A percentile compares a stretch with the other conserved stretches of the same genome.
Evolutionary conservation across 2,113 vertebrate species (phyloP).

Genomic region (Sorex araneus): DNA sequence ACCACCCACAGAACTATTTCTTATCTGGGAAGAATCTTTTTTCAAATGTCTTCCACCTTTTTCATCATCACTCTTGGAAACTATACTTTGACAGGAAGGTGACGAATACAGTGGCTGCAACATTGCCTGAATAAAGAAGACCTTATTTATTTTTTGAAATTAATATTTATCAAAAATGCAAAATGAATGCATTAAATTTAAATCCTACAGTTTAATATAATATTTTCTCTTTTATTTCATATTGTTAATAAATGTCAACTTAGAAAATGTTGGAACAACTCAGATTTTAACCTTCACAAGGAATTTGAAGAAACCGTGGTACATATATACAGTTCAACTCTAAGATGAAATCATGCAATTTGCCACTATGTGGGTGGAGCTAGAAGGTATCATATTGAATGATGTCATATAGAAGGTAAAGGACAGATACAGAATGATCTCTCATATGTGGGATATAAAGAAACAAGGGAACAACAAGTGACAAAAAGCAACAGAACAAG

Average conservation of each 20-base stretch:
- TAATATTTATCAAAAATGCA: neutral
- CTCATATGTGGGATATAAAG: too few relatives aligned
- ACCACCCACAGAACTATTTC: neutral
- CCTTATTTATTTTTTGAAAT: slow-evolving; percentile 47
- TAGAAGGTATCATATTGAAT: too few relatives aligned
- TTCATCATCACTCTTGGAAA: slow-evolving; percentile 29
- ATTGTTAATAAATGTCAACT: neutral
- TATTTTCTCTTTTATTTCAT: slow-evolving; percentile 49
- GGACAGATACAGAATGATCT: too few relatives aligned
- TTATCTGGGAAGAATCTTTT: slow-evolving; percentile 53
- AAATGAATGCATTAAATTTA: neutral
- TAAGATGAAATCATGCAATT: neutral
- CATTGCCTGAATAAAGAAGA: slow-evolving; percentile 73
- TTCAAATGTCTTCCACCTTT: slow-evolving; percentile 26
- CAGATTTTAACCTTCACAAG: slow-evolving; percentile 20
- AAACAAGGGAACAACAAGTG: too few relatives aligned
- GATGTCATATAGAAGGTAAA: too few relatives aligned
- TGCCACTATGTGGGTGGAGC: too few relatives aligned
- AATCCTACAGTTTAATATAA: slow-evolving; percentile 17
- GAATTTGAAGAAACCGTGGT: neutral
- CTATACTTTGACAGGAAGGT: slow-evolving; percentile 53
- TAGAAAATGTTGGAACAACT: slow-evolving; percentile 2
- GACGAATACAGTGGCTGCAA: slow-evolving; percentile 66
- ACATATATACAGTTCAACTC: neutral
- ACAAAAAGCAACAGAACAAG: too few relatives aligned